Percentiles rank a stretch among this genome's conserved stretches.
phyloP scores from a whole-genome alignment of 2,113 vertebrate genomes.

The Phrynocephalus versicolor region DNA sequence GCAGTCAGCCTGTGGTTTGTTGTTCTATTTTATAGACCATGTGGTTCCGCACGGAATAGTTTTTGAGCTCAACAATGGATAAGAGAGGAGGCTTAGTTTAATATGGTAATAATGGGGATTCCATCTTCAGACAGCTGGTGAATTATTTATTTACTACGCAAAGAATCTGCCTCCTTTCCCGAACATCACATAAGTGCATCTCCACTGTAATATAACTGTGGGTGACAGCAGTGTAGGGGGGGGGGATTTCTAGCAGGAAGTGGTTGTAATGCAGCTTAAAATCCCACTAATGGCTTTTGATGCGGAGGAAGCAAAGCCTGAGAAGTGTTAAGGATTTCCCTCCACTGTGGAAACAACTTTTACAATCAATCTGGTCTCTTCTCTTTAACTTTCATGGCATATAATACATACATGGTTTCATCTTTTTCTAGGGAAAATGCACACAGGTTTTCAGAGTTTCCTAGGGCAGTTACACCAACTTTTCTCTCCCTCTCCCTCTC shows the following conservation, averaged over 20 bases:
- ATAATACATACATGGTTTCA: not conserved
- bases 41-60: not conserved
- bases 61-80: not conserved
- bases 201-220: slow-evolving; percentile 1
- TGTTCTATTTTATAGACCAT: slow-evolving; percentile 4
- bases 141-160: slow-evolving; percentile 34
- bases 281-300: slow-evolving; percentile 24
- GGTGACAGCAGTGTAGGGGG: no score
- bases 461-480: not conserved
- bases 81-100: not conserved
- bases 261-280: slow-evolving; percentile 21
- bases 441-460: no score
- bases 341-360: slow-evolving; percentile 11
- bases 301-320: not conserved
- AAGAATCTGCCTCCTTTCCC: slow-evolving; percentile 3
- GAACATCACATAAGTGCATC: slow-evolving; percentile 5
- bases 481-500: no score
- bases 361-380: not conserved
- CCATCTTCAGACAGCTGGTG: not conserved
- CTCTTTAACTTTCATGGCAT: not conserved
- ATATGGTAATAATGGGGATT: slow-evolving; percentile 13
- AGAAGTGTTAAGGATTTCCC: not conserved
- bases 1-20: not conserved
- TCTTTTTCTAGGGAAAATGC: not conserved
- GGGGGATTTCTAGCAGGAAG: not conserved